These are phyloP conservation scores for Andrena dorsata DNA, from an alignment of 2,888 invertebrate species.

Conservation along the genomic window DNA sequence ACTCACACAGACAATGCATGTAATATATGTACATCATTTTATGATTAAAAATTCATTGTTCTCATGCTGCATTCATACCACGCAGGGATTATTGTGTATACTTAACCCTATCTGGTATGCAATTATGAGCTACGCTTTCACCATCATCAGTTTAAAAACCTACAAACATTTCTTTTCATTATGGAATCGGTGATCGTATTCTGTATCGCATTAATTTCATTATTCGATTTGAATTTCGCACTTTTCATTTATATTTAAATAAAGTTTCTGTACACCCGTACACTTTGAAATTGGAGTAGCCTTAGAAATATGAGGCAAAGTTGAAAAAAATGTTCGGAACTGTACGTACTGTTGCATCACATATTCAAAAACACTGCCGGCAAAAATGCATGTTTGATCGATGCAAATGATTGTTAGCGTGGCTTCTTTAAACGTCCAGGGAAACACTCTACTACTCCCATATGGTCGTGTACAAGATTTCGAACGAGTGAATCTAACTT, in stretches of 20 bases:
- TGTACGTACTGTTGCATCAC: constrained; percentile 13
- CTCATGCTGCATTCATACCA: constrained; percentile 75
- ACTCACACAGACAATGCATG: constrained; percentile 74
- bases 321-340: constrained; percentile 39
- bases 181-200: constrained; percentile 34
- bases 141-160: constrained; percentile 55
- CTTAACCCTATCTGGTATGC: constrained; percentile 67
- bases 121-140: constrained; percentile 44
- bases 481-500: constrained; percentile 13
- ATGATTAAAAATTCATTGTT: constrained; percentile 68
- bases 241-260: constrained; percentile 17
- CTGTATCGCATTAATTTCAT: constrained; percentile 47
- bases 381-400: constrained; percentile 56
- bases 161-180: constrained; percentile 33
- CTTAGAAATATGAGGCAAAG: constrained; percentile 31
- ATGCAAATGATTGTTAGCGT: constrained; percentile 38
- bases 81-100: constrained; percentile 53
- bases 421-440: constrained; percentile 24
- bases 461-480: constrained; percentile 34
- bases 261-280: constrained; percentile 43
- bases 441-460: constrained; percentile 23
- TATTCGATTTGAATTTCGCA: constrained; percentile 42
- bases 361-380: constrained; percentile 15
- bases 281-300: constrained; percentile 42
- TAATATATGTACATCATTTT: constrained; percentile 77